Evolutionary conservation across 2,797 vertebrate species (phyloP).

Genomic region (Ambastaia sidthimunki): DNA sequence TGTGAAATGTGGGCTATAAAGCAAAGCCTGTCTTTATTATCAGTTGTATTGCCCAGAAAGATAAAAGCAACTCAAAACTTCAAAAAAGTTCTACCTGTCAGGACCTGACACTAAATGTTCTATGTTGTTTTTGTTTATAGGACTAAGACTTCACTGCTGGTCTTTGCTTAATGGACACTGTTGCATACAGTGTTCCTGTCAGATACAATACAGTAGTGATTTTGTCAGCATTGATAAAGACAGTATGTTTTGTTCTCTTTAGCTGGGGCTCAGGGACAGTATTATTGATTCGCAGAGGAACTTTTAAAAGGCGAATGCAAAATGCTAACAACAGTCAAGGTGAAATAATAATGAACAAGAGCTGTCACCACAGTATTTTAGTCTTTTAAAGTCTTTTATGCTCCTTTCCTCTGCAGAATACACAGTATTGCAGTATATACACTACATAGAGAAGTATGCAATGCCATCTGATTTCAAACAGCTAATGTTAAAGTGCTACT

Average conservation of each 20-base stretch:
- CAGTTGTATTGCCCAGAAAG: neutral
- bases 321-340: neutral
- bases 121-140: neutral
- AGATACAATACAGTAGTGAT: conserved; percentile 3
- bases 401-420: neutral
- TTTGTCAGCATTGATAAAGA: conserved; percentile 31
- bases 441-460: neutral
- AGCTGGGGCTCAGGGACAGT: conserved; percentile 1
- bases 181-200: conserved; percentile 29
- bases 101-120: neutral
- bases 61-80: neutral
- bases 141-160: neutral
- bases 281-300: neutral
- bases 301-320: conserved; percentile 11
- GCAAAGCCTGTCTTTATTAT: too few relatives aligned
- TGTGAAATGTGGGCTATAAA: too few relatives aligned
- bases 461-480: neutral
- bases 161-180: conserved; percentile 1
- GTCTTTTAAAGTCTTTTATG: neutral
- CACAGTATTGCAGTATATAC: neutral
- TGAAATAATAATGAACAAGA: conserved; percentile 5
- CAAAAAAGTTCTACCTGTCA: neutral
- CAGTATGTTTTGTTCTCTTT: conserved; percentile 4
- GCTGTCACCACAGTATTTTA: neutral
- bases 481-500: neutral